Conservation (phyloP, 2,113 vertebrate genomes). For the Plestiodon gilberti region DNA sequence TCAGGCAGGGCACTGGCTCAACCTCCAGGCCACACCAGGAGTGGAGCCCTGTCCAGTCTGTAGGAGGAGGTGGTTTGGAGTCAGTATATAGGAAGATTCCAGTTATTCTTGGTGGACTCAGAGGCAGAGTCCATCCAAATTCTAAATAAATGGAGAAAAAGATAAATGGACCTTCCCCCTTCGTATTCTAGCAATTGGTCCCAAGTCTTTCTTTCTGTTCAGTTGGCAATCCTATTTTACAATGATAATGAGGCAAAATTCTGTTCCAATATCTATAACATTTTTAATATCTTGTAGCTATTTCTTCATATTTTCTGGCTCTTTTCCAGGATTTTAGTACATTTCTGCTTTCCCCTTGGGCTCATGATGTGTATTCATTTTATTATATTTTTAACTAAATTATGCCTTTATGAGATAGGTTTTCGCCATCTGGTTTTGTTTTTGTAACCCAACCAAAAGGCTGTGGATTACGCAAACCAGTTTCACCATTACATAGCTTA, state of each 20-base stretch:
- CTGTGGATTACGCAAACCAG: not conserved
- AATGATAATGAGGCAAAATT: not conserved
- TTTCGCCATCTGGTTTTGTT: not conserved
- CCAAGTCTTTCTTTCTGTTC: not conserved
- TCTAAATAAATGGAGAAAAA: too few relatives aligned
- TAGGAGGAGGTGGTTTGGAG: too few relatives aligned
- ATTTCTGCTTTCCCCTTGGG: not conserved
- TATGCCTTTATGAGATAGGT: not conserved
- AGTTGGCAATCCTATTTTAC: not conserved
- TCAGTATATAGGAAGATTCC: too few relatives aligned
- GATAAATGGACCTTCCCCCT: not conserved
- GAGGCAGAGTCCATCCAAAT: too few relatives aligned
- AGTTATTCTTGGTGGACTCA: too few relatives aligned
- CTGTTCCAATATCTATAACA: not conserved
- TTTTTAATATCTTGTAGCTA: not conserved
- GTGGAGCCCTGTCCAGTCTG: too few relatives aligned
- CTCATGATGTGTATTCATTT: not conserved
- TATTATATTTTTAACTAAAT: slow-evolving; percentile 28
- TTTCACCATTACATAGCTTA: not conserved
- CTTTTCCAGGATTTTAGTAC: not conserved
- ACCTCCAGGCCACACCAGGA: too few relatives aligned
- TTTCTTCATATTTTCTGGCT: not conserved
- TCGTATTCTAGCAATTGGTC: not conserved
- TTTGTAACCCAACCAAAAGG: not conserved
- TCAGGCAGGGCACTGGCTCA: too few relatives aligned